Evolutionary conservation across 2,797 vertebrate species (phyloP).

Genomic region (Muscicapa striata): DNA sequence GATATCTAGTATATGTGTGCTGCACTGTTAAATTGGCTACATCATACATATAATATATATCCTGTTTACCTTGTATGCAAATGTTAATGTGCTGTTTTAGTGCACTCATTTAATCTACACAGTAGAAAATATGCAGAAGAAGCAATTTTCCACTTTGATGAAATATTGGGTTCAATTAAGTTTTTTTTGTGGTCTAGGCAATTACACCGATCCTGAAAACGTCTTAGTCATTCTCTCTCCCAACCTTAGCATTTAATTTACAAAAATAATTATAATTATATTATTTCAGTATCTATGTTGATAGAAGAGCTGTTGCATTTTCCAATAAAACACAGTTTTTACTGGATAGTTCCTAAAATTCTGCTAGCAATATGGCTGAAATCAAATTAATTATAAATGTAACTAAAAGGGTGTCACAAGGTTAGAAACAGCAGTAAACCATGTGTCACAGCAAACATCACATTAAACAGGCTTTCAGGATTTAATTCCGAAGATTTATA

Average conservation of each 20-base stretch:
- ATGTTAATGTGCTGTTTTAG: constrained; percentile 5
- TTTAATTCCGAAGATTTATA: constrained; percentile 65
- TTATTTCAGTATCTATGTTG: neutral
- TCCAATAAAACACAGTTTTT: neutral
- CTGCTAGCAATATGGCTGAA: neutral
- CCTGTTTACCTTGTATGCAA: constrained; percentile 4
- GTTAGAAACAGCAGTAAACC: constrained; percentile 42
- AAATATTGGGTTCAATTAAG: neutral
- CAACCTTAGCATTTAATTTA: constrained; percentile 1
- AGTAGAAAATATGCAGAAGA: neutral
- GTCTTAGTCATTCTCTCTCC: neutral
- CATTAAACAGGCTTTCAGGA: constrained; percentile 6
- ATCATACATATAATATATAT: neutral
- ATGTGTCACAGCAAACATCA: constrained; percentile 38
- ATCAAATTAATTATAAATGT: constrained; percentile 30
- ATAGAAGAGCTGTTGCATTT: neutral
- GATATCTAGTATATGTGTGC: neutral
- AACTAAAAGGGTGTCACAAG: neutral
- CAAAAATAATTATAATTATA: neutral
- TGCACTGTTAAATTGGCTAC: neutral
- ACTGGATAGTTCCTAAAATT: neutral
- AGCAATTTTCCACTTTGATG: neutral
- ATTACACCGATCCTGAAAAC: neutral
- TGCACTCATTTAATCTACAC: neutral
- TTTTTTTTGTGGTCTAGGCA: neutral